Evolutionary conservation across 2,113 vertebrate species (phyloP).

Genomic region (Upupa epops): DNA sequence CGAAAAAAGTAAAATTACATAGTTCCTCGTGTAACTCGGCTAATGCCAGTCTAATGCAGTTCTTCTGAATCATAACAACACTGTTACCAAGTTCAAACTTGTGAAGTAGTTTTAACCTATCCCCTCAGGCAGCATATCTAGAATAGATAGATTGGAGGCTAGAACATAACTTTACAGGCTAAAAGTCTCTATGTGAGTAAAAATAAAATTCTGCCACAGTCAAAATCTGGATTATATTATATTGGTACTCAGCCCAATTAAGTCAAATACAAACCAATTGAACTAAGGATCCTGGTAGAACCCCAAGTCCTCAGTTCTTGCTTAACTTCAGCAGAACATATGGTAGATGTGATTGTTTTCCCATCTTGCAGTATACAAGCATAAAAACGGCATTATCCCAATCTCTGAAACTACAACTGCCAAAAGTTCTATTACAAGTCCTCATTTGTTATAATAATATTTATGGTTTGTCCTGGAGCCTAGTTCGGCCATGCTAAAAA

Average conservation of each 20-base stretch:
- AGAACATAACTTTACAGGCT: background rate
- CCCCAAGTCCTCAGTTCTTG: background rate
- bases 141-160: background rate
- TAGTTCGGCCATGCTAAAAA: background rate
- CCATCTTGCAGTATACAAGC: background rate
- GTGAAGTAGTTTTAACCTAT: background rate
- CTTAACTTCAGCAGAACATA: conserved; percentile 12
- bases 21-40: background rate
- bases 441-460: background rate
- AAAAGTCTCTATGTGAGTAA: background rate
- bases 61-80: background rate
- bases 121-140: background rate
- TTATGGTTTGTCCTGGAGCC: background rate
- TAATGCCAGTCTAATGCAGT: background rate
- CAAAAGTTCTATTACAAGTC: background rate
- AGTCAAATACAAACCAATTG: conserved; percentile 7
- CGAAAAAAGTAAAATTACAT: background rate
- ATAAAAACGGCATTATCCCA: background rate
- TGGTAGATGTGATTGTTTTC: background rate
- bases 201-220: background rate
- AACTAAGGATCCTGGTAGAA: background rate
- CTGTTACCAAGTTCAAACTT: background rate
- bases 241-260: background rate
- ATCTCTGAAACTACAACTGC: background rate
- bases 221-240: conserved; percentile 34